Evolutionary conservation across 2,888 invertebrate species (phyloP).

Genomic region (Hofmannophila pseudospretella): DNA sequence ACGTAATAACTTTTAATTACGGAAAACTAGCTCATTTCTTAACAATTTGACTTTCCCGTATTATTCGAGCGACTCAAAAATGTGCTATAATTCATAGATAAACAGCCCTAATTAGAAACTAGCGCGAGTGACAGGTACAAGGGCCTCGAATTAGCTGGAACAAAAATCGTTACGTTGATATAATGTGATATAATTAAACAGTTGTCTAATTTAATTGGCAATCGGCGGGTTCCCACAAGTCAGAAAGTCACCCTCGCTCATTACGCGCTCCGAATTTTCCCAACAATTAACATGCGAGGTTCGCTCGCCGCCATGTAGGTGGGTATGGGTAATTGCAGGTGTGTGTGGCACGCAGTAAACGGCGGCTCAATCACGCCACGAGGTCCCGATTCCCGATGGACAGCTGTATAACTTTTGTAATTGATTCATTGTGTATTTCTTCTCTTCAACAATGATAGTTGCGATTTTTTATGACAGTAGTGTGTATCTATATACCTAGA

Average conservation of each 20-base stretch:
- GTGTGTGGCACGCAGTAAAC: slow-evolving; percentile 43
- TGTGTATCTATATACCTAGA: too few species aligned
- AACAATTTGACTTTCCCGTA: slow-evolving; percentile 38
- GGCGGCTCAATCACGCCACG: slow-evolving; percentile 43
- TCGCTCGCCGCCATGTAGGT: slow-evolving; percentile 18
- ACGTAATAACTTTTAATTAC: slow-evolving; percentile 24
- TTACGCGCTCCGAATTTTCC: slow-evolving; percentile 48
- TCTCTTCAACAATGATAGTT: too few species aligned
- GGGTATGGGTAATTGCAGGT: slow-evolving; percentile 50
- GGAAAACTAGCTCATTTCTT: slow-evolving; percentile 30
- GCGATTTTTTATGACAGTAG: too few species aligned
- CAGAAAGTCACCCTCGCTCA: slow-evolving; percentile 64
- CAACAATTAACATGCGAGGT: slow-evolving; percentile 63
- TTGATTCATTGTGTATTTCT: slow-evolving; percentile 8
- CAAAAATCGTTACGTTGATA: slow-evolving; percentile 35
- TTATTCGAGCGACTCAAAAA: slow-evolving; percentile 21
- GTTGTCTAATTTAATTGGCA: slow-evolving; percentile 75
- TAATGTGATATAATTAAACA: slow-evolving; percentile 57
- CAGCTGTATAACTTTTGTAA: slow-evolving; percentile 5
- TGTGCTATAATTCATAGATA: slow-evolving; percentile 47
- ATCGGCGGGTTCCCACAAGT: slow-evolving; percentile 70
- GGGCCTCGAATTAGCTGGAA: slow-evolving; percentile 38
- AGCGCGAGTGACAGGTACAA: slow-evolving; percentile 33
- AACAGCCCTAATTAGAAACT: slow-evolving; percentile 48
- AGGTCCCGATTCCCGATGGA: not conserved